Evolutionary conservation across 1,140 invertebrate species (phyloP).

Genomic region (Eupristina koningsbergeri): DNA sequence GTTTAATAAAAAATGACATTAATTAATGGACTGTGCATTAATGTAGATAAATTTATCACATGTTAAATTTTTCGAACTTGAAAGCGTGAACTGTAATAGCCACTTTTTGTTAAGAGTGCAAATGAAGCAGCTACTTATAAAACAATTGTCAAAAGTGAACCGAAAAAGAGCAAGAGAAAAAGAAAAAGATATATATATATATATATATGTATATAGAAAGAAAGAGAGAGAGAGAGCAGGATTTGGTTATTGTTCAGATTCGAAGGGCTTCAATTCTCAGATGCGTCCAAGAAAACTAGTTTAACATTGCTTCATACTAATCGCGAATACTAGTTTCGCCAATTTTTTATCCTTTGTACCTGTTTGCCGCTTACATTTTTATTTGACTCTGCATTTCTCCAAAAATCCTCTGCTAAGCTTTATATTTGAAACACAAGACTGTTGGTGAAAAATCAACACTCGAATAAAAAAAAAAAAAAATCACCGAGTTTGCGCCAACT

Average conservation of each 20-base stretch:
- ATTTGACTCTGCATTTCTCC: constrained; percentile 53
- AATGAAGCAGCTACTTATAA: constrained; percentile 48
- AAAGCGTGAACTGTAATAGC: not conserved
- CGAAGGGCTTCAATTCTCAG: constrained; percentile 38
- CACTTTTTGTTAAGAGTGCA: constrained; percentile 6
- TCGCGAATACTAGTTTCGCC: constrained; percentile 56
- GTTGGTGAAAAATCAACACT: constrained; percentile 67
- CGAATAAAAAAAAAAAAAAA: constrained; percentile 59
- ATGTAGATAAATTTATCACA: not conserved
- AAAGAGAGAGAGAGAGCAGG: no score
- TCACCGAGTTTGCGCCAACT: not conserved
- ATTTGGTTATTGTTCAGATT: constrained; percentile 42
- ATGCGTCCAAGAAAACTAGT: constrained; percentile 39
- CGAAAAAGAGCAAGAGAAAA: constrained; percentile 22
- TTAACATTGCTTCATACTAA: constrained; percentile 50
- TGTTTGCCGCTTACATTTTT: constrained; percentile 49
- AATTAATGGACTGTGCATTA: not conserved
- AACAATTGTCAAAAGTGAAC: constrained; percentile 27
- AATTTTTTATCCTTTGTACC: constrained; percentile 36
- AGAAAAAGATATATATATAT: not conserved
- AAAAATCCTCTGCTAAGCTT: constrained; percentile 51
- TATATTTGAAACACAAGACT: constrained; percentile 67
- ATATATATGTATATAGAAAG: no score
- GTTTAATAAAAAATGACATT: not conserved
- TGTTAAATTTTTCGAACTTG: not conserved